These are phyloP conservation scores for Pristionchus japonicus DNA, from an alignment of 2,888 invertebrate genomes.

Conservation along the genomic window DNA sequence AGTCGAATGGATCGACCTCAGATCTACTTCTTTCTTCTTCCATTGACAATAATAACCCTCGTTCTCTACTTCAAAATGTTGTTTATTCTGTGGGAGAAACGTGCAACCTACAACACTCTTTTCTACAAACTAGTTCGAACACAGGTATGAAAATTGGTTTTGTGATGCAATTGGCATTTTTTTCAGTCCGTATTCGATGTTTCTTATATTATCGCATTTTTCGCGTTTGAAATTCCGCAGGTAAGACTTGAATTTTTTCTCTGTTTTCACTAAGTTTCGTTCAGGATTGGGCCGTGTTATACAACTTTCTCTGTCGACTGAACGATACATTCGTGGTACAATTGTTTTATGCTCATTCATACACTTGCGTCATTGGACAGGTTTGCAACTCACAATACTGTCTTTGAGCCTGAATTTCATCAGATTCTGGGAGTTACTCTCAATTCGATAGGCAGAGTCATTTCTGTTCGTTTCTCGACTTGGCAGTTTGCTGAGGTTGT, in stretches of 20 bases:
- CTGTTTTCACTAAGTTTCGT: not conserved
- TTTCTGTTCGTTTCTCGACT: not conserved
- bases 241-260: not conserved
- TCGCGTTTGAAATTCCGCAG: not conserved
- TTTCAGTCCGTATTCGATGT: not conserved
- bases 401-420: too few species aligned
- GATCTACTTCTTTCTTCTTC: conserved; percentile 10
- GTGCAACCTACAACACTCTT: not conserved
- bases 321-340: not conserved
- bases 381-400: too few species aligned
- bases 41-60: not conserved
- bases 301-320: not conserved
- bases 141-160: not conserved
- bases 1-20: not conserved
- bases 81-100: not conserved
- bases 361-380: conserved; percentile 7
- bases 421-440: not conserved
- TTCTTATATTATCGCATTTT: not conserved
- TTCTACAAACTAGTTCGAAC: not conserved
- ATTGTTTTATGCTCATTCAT: not conserved
- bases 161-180: too few species aligned
- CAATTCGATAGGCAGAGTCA: not conserved
- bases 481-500: not conserved
- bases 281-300: not conserved
- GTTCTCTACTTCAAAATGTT: not conserved